Evolutionary conservation across 2,113 vertebrate species (phyloP).

Genomic region (Seriola quinqueradiata): DNA sequence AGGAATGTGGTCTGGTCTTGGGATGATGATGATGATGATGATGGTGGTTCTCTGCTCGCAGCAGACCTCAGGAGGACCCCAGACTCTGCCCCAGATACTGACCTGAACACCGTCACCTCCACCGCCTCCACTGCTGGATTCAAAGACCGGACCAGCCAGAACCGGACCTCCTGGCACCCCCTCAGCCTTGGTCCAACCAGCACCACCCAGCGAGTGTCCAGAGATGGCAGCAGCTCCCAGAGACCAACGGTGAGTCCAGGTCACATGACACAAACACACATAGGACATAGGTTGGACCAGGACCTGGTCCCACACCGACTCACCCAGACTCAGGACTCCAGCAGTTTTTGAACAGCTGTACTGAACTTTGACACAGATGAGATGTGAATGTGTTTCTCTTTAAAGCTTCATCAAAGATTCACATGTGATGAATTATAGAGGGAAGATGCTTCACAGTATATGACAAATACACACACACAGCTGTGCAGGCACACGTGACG

Average conservation of each 20-base stretch:
- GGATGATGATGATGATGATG: conserved; percentile 64
- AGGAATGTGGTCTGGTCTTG: conserved; percentile 67
- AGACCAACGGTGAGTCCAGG: conserved; percentile 47
- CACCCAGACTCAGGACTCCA: too few relatives aligned
- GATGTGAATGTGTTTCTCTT: too few relatives aligned
- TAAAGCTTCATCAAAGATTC: conserved; percentile 55
- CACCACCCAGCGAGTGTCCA: not conserved
- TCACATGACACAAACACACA: not conserved
- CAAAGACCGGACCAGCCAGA: not conserved
- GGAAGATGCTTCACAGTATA: conserved; percentile 28
- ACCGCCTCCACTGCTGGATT: not conserved
- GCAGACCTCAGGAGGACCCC: conserved; percentile 60
- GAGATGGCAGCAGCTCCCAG: not conserved
- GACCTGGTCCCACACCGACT: too few relatives aligned
- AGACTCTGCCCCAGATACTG: conserved; percentile 19
- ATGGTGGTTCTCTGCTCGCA: conserved; percentile 68
- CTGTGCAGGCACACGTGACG: too few relatives aligned
- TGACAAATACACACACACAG: too few relatives aligned
- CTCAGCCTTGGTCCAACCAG: not conserved
- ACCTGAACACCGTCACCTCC: not conserved
- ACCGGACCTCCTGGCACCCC: not conserved
- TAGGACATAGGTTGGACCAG: not conserved
- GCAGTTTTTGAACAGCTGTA: too few relatives aligned
- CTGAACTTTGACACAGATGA: too few relatives aligned
- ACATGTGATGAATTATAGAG: conserved; percentile 66